Base-by-base conservation (phyloP, 2,888 invertebrate species). In the Linnaemya tessellans region DNA sequence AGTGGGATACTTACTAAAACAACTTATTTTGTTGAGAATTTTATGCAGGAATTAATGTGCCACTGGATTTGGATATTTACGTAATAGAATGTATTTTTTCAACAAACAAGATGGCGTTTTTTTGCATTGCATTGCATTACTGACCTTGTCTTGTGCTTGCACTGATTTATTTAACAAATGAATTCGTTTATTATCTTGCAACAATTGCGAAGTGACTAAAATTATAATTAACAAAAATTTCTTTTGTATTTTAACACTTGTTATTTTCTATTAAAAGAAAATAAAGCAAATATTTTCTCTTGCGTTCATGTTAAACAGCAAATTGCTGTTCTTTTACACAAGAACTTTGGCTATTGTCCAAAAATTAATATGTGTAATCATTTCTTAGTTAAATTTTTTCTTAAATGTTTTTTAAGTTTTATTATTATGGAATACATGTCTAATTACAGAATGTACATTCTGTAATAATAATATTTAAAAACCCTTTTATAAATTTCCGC, bases 31-130 rank as follows among this genome's bases (percentile, higher is more conserved):
- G 11, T 2, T 65, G 30, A 0, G 20, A 62, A 13, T 30, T 67
- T 68, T 46, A 15, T 20, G 11, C 0, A 71, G 8, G 9, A 58
- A 43, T 51, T 25, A 43, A 58, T 11, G 30, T 20, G 43, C 8
- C 15, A 35, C 38, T 73, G 73, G 51, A 71, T 68, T 41, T 62
- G 25, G 25, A 67, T 9, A 77, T 79, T 85, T 85, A 79, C 74
- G 82, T 85, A 85, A 85, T 79, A 68, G 13, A 18, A 38, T 51
- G 22, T 3, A 15, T 10, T 73, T 68, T 60, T 68, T 67, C 46
- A 56, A 58, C 25, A 80, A 74, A 68, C 18, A 43, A 62, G 2
- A 64, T 70, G 15, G 20, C 56, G 41, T 1, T 15, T 30, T 70
- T 67, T 58, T 60, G 58, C 60, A 49, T 20, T 56, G 22, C 7